Evolutionary conservation across 2,888 invertebrate species (phyloP).

Genomic region (Cataglyphis cursor): DNA sequence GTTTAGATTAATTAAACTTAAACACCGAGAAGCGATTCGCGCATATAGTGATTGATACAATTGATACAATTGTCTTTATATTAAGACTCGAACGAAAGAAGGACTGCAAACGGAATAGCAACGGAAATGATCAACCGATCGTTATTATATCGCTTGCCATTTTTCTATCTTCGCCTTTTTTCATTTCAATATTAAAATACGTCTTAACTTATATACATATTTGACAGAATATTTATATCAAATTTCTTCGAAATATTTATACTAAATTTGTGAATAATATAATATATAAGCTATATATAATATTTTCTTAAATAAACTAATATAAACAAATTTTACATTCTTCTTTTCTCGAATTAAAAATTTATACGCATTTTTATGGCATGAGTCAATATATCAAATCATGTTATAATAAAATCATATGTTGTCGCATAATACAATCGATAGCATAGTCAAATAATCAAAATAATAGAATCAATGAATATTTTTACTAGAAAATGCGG

Average conservation of each 20-base stretch:
- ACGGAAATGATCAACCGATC: neutral
- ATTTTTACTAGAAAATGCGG: neutral
- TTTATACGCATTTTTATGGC: neutral
- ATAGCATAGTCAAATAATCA: neutral
- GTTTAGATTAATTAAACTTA: constrained; percentile 31
- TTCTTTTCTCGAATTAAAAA: neutral
- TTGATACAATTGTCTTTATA: constrained; percentile 49
- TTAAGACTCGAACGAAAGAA: neutral
- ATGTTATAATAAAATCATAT: neutral
- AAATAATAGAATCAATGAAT: neutral
- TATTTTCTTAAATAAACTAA: neutral
- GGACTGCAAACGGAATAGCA: constrained; percentile 7
- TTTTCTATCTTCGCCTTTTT: neutral
- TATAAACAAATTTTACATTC: neutral
- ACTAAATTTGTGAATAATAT: neutral
- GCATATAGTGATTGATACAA: constrained; percentile 29
- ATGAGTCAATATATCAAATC: neutral
- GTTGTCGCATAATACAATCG: neutral
- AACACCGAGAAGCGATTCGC: constrained; percentile 10
- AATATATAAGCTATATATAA: neutral
- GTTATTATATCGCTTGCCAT: neutral
- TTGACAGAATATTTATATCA: neutral
- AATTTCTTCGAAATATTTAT: neutral
- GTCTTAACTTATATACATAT: neutral
- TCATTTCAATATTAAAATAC: neutral